Conservation (phyloP, 2,797 vertebrate species). For the Anniella stebbinsi region DNA sequence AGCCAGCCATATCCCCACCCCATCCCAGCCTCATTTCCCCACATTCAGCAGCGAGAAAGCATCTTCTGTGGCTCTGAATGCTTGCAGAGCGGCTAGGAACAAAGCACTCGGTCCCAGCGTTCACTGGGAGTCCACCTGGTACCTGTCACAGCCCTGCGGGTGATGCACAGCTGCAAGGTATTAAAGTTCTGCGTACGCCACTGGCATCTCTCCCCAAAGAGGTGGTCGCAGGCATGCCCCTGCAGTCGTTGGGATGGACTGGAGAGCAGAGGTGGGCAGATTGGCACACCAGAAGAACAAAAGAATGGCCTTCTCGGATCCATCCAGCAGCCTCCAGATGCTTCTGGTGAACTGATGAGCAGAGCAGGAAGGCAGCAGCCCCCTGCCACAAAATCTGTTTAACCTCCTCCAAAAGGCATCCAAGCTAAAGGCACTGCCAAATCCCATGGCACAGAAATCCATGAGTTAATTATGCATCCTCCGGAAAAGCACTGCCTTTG, state of each 20-base stretch:
- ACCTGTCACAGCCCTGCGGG: slow-evolving; percentile 16
- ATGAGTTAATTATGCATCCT: not conserved
- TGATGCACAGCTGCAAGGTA: slow-evolving; percentile 9
- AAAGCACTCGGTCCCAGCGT: no score
- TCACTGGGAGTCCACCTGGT: not conserved
- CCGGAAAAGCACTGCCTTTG: not conserved
- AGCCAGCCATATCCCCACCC: not conserved
- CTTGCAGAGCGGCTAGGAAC: not conserved
- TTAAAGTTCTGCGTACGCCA: not conserved
- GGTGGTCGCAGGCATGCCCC: not conserved
- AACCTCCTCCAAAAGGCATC: not conserved
- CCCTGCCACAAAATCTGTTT: not conserved
- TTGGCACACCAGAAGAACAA: not conserved
- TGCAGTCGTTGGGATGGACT: not conserved
- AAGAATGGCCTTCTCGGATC: not conserved
- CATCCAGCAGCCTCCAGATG: not conserved
- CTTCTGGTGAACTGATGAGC: not conserved
- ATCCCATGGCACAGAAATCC: not conserved
- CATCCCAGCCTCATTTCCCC: slow-evolving; percentile 14
- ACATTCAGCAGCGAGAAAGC: not conserved
- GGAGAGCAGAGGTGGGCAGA: not conserved
- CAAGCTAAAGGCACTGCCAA: not conserved
- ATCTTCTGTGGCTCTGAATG: not conserved
- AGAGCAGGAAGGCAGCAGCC: not conserved
- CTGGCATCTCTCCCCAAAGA: not conserved